Evolutionary conservation across 2,888 invertebrate species (phyloP), one percentile per base, ranked within the genome.

Genomic region (Ptychoptera contaminata): DNA sequence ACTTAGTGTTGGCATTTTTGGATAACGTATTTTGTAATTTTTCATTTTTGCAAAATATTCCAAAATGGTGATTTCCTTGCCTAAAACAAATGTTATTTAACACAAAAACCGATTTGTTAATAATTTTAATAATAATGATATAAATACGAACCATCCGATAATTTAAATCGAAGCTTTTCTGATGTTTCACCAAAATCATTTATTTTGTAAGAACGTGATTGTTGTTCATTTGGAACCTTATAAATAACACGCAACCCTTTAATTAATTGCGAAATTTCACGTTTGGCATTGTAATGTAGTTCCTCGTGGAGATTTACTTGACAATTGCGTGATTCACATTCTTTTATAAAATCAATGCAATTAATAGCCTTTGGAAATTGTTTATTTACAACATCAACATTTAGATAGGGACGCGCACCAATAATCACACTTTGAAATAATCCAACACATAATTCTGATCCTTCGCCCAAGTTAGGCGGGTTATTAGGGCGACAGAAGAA

Each of bases 401-500:
- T 97, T 35, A 98, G 67, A 62, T 82, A 83, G 43, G 87, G 84
- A 53, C 76, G 78, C 74, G 88, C 85, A 10, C 92, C 92, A 43
- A 94, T 77, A 49, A 91, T 76, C 0, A 91, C 88, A 8, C 88
- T 85, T 63, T 94, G 93, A 67, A 87, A 97, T 1, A 91, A 76
- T 6, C 97, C 97, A 47, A 84, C 78, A 83, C 93, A 93, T 58
- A 94, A 78, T 61, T 93, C 88, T 55, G 88, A 70, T 0, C 93
- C 91, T 40, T 78, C 80, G 0, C 82, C 78, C 9, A 97, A 68
- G 56, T 71, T 69, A 1, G 49, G 11, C 11, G 11, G 23, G 2
- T 46, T 14, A 2, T 4, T 8, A 0, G 74, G 72, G 3, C 65
- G 65, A 29, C 74, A 76, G 64, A 85, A 94, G 59, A 82, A 88